Base-by-base conservation (phyloP, 2,888 invertebrate species). In the Trachelus troglodyta region DNA sequence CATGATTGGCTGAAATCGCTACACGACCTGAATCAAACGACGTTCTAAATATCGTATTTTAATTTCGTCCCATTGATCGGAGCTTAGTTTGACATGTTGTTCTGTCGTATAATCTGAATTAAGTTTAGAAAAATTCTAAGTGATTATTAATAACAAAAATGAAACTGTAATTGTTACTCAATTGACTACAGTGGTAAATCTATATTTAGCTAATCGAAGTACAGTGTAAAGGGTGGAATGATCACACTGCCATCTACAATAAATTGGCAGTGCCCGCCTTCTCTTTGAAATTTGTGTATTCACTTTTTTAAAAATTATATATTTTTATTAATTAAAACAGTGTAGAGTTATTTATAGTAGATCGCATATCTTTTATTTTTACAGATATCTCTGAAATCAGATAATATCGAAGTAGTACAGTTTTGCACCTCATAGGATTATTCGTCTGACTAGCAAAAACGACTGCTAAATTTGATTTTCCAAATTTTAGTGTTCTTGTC, bases 1-100 rank as follows among this genome's bases (percentile, higher is more conserved):
- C 91, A 92, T 92, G 92, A 94, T 93, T 94, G 94, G 93, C 92
- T 92, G 91, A 82, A 85, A 87, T 86, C 85, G 85, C 85, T 85
- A 85, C 85, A 91, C 91, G 80, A 88, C 90, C 88, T 87, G 87
- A 89, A 90, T 90, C 91, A 90, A 87, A 82, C 86, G 85, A 89
- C 84, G 82, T 86, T 87, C 88, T 87, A 84, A 88, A 79, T 81
- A 78, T 15, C n/a, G 76, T 79, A 56, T 75, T 77, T 68, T 73
- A 75, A 77, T 73, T 74, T 69, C 23, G 71, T 23, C 2, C 23
- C 56, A 56, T 23, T 23, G 23, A 56, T 56, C 23, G 40, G 9
- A 56, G 2, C 40, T 56, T 56, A 2, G 2, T 56, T 56, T 56
- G 56, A 56, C 56, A 56, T 56, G 11, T 71, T 71, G 71, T 15